Evolutionary conservation across 1,140 invertebrate genomes (phyloP), one percentile per base, ranked within the genome.

Genomic region (Trachelipus rathkii): DNA sequence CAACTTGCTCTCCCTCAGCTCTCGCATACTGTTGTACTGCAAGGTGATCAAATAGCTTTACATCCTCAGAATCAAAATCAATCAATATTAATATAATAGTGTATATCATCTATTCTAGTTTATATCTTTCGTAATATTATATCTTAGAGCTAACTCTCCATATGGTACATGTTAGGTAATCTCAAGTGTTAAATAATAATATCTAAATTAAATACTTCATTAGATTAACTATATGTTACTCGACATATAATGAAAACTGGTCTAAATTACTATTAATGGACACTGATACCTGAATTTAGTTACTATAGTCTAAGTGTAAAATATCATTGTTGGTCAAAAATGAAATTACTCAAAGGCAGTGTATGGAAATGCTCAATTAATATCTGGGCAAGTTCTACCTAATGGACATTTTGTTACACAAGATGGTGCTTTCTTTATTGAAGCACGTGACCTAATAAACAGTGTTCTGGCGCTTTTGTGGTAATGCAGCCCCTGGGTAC

Each of bases 341-440:
- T 19, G n/a, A 44, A 15, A 10, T n/a, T n/a, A n/a, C n/a, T n/a
- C 19, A 11, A 72, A 44, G 11, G 71, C 33, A 10, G 19, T 66
- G 7, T 24, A n/a, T 24, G 45, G 45, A 2, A 53, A 45, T 3
- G 66, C 76, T 53, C 45, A 72, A 66, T 23, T 60, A 60, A 60
- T 60, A 60, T 60, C 68, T 23, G 68, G 68, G 68, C 68, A 70
- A 33, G 68, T 70, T 70, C 21, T 21, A 1, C 68, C 75, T 53
- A 46, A 71, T 43, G 78, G 78, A n/a, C 78, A 79, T 44, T 71
- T 79, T 45, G 70, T 79, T 72, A 76, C 71, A 46, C 72, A 72
- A 68, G 78, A 79, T 8, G 78, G 75, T 11, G 50, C 78, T 69
- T 76, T 79, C 73, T 79, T 74, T 24, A 79, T 79, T 73, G 78